phyloP scores from a whole-genome alignment of 2,797 vertebrate species.

The Brachymystax lenok region DNA sequence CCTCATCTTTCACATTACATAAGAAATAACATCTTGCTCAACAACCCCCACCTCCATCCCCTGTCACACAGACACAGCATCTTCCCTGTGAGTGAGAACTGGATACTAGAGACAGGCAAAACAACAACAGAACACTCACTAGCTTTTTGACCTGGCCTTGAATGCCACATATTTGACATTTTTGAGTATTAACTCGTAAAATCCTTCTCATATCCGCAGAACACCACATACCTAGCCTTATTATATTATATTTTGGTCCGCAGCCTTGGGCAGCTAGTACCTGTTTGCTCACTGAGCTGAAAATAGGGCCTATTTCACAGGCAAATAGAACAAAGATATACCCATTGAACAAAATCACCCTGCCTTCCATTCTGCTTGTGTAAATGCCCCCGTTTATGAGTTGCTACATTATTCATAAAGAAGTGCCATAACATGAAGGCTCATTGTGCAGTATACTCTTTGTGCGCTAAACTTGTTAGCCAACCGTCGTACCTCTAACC shows the following conservation, averaged over 20 bases:
- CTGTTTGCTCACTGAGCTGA: conserved; percentile 24
- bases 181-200: background rate
- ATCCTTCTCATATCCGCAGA: background rate
- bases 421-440: conserved; percentile 68
- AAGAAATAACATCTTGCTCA: conserved; percentile 31
- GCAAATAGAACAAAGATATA: conserved; percentile 55
- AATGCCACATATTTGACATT: too few relatives aligned
- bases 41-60: conserved; percentile 6
- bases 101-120: background rate
- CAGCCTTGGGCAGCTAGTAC: background rate
- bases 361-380: conserved; percentile 51
- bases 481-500: conserved; percentile 46
- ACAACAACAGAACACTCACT: background rate
- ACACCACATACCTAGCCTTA: background rate
- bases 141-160: background rate
- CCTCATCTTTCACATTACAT: conserved; percentile 21
- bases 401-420: conserved; percentile 71
- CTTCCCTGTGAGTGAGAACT: background rate
- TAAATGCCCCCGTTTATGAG: conserved; percentile 58
- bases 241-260: background rate
- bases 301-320: conserved; percentile 42
- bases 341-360: conserved; percentile 56
- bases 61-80: background rate
- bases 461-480: conserved; percentile 72
- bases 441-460: conserved; percentile 70